Percentiles rank a stretch among this genome's conserved stretches.
These are phyloP conservation scores for Lagopus muta DNA, from an alignment of 2,113 vertebrate genomes.

Conservation along the genomic window DNA sequence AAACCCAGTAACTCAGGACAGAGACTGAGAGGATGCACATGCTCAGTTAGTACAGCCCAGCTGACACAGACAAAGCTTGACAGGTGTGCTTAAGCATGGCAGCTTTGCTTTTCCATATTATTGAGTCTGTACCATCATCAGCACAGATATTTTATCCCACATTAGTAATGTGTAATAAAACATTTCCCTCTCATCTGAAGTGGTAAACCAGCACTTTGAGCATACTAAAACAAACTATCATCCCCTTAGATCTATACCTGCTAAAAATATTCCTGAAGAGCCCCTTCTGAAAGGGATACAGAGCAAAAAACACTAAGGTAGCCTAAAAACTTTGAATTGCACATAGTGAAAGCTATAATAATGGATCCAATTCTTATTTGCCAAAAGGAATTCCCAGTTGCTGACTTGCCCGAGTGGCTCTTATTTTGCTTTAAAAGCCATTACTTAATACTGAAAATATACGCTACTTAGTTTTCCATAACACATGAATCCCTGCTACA, in stretches of 20 bases:
- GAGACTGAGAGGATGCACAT: not conserved
- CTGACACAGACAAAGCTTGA: not conserved
- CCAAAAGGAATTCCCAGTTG: not conserved
- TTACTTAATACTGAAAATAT: not conserved
- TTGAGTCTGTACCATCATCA: not conserved
- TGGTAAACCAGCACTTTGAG: not conserved
- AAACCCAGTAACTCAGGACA: not conserved
- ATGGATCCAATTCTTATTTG: not conserved
- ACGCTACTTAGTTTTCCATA: not conserved
- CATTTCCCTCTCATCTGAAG: not conserved
- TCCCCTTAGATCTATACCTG: not conserved
- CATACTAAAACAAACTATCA: not conserved
- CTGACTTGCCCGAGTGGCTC: not conserved
- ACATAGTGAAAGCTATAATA: not conserved
- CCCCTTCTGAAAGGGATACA: accelerated
- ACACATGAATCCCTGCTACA: not conserved
- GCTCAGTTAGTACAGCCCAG: not conserved
- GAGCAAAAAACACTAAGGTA: not conserved
- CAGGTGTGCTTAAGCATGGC: not conserved
- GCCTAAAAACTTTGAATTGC: not conserved
- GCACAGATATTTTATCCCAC: not conserved
- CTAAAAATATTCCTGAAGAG: not conserved
- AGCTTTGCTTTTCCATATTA: not conserved
- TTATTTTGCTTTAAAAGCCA: not conserved
- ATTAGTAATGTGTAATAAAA: not conserved